Evolutionary conservation across 2,888 invertebrate genomes (phyloP).

Genomic region (Agapetus fuscipes): DNA sequence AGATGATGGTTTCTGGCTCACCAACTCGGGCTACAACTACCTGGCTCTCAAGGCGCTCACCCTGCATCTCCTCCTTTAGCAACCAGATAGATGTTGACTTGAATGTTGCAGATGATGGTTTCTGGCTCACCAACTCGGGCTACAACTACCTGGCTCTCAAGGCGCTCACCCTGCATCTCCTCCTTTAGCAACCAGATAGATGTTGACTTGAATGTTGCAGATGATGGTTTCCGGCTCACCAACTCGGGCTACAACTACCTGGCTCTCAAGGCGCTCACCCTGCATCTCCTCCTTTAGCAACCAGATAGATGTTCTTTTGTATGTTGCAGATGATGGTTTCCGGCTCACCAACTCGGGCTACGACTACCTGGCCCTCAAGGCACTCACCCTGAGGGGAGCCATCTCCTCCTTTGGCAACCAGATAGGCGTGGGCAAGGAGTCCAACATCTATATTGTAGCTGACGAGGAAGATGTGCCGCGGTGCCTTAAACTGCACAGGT

Average conservation of each 20-base stretch:
- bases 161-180: slow-evolving; percentile 64
- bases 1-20: slow-evolving; percentile 82
- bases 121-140: slow-evolving; percentile 86
- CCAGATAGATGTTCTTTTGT: slow-evolving; percentile 47
- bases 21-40: slow-evolving; percentile 94
- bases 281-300: slow-evolving; percentile 83
- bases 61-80: slow-evolving; percentile 76
- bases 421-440: slow-evolving; percentile 98
- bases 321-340: slow-evolving; percentile 81
- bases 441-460: slow-evolving; percentile 87
- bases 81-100: slow-evolving; percentile 88
- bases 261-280: slow-evolving; percentile 78
- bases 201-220: slow-evolving; percentile 38
- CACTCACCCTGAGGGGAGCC: slow-evolving; percentile 66
- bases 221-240: slow-evolving; percentile 93
- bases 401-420: slow-evolving; percentile 91
- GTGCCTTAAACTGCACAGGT: slow-evolving; percentile 87
- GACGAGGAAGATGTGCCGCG: slow-evolving; percentile 69
- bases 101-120: too few species aligned
- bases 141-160: slow-evolving; percentile 96
- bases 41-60: slow-evolving; percentile 83
- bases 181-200: slow-evolving; percentile 96
- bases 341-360: slow-evolving; percentile 92
- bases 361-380: slow-evolving; percentile 91
- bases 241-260: slow-evolving; percentile 95